Conservation (phyloP, 2,888 invertebrate genomes). For the Drosophila paracracens region DNA sequence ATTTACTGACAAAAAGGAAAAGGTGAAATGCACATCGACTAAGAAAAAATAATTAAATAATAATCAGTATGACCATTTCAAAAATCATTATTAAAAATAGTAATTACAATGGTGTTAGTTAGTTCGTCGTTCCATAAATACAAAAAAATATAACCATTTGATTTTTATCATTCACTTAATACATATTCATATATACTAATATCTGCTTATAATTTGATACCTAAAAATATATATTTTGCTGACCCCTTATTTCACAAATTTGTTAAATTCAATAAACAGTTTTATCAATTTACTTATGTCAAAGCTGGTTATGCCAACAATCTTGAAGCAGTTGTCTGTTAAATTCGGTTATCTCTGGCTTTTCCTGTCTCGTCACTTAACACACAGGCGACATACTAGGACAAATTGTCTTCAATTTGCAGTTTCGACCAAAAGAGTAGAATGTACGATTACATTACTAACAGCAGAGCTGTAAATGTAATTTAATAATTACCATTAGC, state of each 20-base stretch:
- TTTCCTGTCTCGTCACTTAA: constrained; percentile 12
- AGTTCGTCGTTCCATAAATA: no score
- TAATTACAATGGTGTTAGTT: neutral
- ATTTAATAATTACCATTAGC: constrained; percentile 69
- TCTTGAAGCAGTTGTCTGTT: constrained; percentile 20
- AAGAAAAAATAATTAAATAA: neutral
- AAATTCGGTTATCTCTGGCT: constrained; percentile 19
- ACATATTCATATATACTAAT: neutral
- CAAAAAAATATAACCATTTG: neutral
- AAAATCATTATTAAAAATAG: neutral
- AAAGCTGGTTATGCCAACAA: constrained; percentile 19
- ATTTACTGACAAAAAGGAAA: neutral
- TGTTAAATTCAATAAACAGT: constrained; percentile 29
- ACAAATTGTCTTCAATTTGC: constrained; percentile 1
- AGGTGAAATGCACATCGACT: neutral
- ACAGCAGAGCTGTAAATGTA: constrained; percentile 52
- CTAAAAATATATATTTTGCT: neutral
- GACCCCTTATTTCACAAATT: neutral
- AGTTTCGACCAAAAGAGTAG: neutral
- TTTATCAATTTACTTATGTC: constrained; percentile 37
- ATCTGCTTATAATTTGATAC: neutral
- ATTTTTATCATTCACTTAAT: neutral
- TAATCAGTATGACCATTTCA: neutral
- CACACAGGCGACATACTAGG: neutral
- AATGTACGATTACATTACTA: neutral